Evolutionary conservation across 2,888 invertebrate genomes (phyloP).

Genomic region (Macropis europaea): DNA sequence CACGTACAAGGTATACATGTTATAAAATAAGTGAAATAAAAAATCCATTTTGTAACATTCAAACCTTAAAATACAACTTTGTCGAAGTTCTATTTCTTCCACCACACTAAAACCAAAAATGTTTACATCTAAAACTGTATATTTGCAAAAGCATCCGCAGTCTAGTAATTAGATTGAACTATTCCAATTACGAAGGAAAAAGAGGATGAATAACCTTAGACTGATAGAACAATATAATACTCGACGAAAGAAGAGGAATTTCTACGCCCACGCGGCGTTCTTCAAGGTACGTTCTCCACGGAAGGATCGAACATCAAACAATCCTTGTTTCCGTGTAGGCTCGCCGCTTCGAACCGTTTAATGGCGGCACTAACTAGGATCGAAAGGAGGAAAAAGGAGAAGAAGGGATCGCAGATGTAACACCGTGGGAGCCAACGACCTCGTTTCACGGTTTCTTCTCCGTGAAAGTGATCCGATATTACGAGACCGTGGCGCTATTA

Average conservation of each 20-base stretch:
- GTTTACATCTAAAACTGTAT: no score
- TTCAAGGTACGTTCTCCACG: conserved; percentile 30
- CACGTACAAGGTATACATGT: no score
- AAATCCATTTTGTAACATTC: no score
- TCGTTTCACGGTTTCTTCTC: conserved; percentile 72
- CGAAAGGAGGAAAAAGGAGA: conserved; percentile 5
- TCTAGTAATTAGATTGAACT: no score
- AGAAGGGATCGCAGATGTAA: conserved; percentile 60
- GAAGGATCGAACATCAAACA: conserved; percentile 57
- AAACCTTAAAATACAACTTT: no score
- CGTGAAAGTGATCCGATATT: conserved; percentile 76
- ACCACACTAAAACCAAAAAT: no score
- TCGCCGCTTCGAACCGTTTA: conserved; percentile 45
- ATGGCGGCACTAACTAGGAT: conserved; percentile 34
- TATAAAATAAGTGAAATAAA: no score
- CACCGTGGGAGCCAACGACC: conserved; percentile 75
- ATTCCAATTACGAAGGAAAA: no score
- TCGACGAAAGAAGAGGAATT: conserved; percentile 35
- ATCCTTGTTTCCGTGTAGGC: conserved; percentile 38
- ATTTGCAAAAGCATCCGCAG: no score
- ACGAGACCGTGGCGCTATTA: conserved; percentile 43
- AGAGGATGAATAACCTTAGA: no score
- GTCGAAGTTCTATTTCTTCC: no score
- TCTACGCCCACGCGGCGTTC: conserved; percentile 38
- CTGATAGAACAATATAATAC: no score